Evolutionary conservation across 2,888 invertebrate genomes (phyloP), one percentile per base, ranked within the genome.

Genomic region (Heterodera filipjevi): DNA sequence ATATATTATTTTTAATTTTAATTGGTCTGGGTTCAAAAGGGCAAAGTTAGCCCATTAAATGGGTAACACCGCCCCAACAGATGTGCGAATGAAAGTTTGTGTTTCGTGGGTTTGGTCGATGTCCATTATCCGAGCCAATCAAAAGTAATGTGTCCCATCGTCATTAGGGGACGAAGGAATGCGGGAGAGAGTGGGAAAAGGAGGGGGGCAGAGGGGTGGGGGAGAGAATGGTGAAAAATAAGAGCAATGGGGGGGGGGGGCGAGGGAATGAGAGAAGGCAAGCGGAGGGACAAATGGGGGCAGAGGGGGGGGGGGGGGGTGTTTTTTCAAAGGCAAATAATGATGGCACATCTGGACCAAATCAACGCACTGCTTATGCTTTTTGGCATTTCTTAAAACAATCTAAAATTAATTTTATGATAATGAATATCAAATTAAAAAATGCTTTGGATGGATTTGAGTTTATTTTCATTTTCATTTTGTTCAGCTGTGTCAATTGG

Each of bases 41-140:
- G 27, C 22, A 59, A 59, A 8, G 59, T 59, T 59, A 59, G 59
- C 59, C 59, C 27, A 59, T 59, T 27, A 59, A 59, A 59, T 59
- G n/a, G 6, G 59, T 59, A 27, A 5, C 59, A 3, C 12, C n/a
- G 22, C 5, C 59, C 0, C 59, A 59, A 27, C 59, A 59, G 59
- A 59, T 59, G 59, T 59, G 59, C 59, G 59, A 59, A 59, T 59
- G 59, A 39, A 39, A 10, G 39, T 39, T 59, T 59, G 59, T n/a
- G 59, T 19, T 59, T 59, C 27, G 59, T 59, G n/a, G 59, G n/a
- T 59, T 59, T n/a, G 27, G 27, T 59, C 12, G 59, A 27, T 59
- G 59, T 59, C 59, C 59, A 59, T 59, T 59, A 22, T 2, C 59
- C 59, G 27, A 59, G 27, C 22, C 59, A 59, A 59, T 27, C 27